These are phyloP conservation scores for Vulpes ferrilata DNA, from an alignment of 2,113 vertebrate genomes.

Conservation along the genomic window DNA sequence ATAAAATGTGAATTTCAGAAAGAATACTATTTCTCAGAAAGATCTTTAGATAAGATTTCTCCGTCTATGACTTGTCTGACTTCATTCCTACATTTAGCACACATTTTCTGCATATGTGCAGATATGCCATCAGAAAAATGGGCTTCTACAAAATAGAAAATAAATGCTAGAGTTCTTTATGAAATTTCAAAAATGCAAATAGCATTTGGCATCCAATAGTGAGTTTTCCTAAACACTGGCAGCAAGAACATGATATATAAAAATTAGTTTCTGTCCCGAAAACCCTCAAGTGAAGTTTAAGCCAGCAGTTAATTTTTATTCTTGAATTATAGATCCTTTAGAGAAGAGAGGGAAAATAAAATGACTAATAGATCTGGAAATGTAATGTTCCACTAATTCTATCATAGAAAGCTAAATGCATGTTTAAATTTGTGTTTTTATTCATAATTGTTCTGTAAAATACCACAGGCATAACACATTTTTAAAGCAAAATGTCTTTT, in stretches of 20 bases:
- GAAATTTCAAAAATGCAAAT: conserved; percentile 59
- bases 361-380: conserved; percentile 50
- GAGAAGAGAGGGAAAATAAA: neutral
- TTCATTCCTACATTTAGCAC: conserved; percentile 36
- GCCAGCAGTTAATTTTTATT: conserved; percentile 63
- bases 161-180: conserved; percentile 16
- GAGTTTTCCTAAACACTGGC: neutral
- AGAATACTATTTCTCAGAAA: conserved; percentile 57
- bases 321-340: conserved; percentile 64
- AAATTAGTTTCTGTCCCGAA: conserved; percentile 59
- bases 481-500: conserved; percentile 60
- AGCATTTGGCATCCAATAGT: conserved; percentile 55
- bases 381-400: conserved; percentile 47
- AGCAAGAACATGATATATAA: conserved; percentile 46
- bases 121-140: conserved; percentile 55
- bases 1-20: conserved; percentile 61
- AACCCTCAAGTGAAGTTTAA: conserved; percentile 58
- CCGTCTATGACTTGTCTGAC: conserved; percentile 27
- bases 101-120: neutral
- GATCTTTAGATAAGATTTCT: conserved; percentile 41
- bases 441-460: conserved; percentile 60
- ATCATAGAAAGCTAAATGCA: conserved; percentile 39
- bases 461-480: conserved; percentile 25
- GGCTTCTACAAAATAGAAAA: conserved; percentile 65
- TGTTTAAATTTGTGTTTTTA: conserved; percentile 63